Evolutionary conservation across 2,113 vertebrate genomes (phyloP), one percentile per base, ranked within the genome.

Genomic region (Puma concolor): DNA sequence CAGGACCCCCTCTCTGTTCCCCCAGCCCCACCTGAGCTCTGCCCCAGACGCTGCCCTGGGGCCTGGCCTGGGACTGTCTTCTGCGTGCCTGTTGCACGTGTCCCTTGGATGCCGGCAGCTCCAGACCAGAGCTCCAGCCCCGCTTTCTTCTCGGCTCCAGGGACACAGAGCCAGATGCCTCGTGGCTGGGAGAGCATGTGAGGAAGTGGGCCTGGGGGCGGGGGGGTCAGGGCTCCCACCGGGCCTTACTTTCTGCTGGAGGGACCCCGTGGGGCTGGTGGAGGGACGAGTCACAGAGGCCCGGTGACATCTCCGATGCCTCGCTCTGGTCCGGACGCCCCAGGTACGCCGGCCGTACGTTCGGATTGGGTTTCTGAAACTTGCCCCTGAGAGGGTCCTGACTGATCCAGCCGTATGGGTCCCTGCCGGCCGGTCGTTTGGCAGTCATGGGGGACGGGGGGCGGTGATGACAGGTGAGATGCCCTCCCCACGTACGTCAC

Each of bases 331-430:
- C 69, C 36, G 9, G 29, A 33, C 5, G 21, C 14, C 31, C 31
- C 31, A 2, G 54, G 14, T 16, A 6, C 4, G 29, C 17, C 1
- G 7, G 31, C 57, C 31, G 0, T 0, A 2, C 1, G 1, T 7
- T 1, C 27, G 57, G 36, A 7, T 21, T 4, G 9, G 36, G 12
- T 66, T 63, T 91, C 72, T 66, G 74, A 36, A 36, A 48, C 41
- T 17, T 36, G 31, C 9, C 36, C 41, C 44, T 9, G 57, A 48
- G n/a, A 36, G 31, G n/a, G 31, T 52, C 60, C 41, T 14, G 60
- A 63, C 60, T 25, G 4, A 44, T 60, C 36, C 17, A 16, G 87
- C 64, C 23, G 21, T 7, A 38, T 23, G 1, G 41, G 33, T 14
- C 52, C 44, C 15, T 27, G 14, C 33, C 33, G 41, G 50, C 12